Conservation (phyloP, 2,888 invertebrate genomes). For the Bhutanitis thaidina region DNA sequence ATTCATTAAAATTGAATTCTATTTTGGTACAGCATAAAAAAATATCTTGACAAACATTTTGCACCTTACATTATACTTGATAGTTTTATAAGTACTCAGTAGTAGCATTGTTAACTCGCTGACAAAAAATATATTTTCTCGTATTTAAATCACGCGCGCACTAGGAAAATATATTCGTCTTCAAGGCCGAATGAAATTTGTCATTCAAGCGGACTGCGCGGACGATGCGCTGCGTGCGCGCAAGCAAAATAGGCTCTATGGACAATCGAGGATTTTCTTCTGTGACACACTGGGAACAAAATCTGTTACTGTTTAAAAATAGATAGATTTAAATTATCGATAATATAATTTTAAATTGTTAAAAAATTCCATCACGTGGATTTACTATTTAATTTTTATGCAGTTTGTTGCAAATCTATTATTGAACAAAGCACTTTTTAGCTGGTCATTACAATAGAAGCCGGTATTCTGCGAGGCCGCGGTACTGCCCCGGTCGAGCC, state of each 20-base stretch:
- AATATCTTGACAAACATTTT: constrained; percentile 19
- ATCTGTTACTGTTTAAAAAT: no score
- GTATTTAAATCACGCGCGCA: constrained; percentile 72
- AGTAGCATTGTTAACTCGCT: constrained; percentile 15
- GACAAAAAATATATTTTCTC: constrained; percentile 27
- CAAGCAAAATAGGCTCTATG: constrained; percentile 45
- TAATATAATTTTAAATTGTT: no score
- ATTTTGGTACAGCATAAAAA: no score
- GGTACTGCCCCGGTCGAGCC: no score
- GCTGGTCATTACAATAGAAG: no score
- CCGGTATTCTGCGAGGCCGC: no score
- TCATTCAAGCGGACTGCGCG: constrained; percentile 58
- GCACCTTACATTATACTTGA: constrained; percentile 17
- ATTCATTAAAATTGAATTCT: no score
- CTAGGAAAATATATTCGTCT: constrained; percentile 65
- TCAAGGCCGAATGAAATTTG: constrained; percentile 75
- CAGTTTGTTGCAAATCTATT: no score
- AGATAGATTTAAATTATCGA: no score
- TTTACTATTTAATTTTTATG: no score
- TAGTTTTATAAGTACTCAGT: constrained; percentile 16
- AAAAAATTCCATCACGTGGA: no score
- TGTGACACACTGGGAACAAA: constrained; percentile 46
- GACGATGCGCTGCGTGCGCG: constrained; percentile 43
- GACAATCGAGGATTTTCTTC: constrained; percentile 59
- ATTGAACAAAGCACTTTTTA: no score